Evolutionary conservation across 2,113 vertebrate genomes (phyloP).

Genomic region (human (Homo sapiens)): GRCh38 chr17:16160001-16160500

Average conservation of each 20-base stretch:
- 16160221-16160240: background rate
- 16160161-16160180: background rate
- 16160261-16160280: background rate
- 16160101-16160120: too few relatives aligned
- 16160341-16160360: conserved; percentile 1
- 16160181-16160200: background rate
- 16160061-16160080: too few relatives aligned
- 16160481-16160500: background rate
- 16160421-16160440: background rate
- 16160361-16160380: conserved; percentile 18
- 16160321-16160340: background rate
- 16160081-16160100: too few relatives aligned
- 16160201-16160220: background rate
- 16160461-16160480: background rate
- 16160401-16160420: background rate
- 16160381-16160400: background rate
- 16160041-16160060: too few relatives aligned
- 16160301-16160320: background rate
- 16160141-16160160: background rate
- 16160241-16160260: background rate
- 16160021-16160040: too few relatives aligned
- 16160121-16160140: background rate
- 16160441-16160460: background rate
- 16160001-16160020: too few relatives aligned
- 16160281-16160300: conserved; percentile 27